These are phyloP conservation scores for Melanotus villosus DNA, from an alignment of 2,888 invertebrate genomes.

Conservation along the genomic window DNA sequence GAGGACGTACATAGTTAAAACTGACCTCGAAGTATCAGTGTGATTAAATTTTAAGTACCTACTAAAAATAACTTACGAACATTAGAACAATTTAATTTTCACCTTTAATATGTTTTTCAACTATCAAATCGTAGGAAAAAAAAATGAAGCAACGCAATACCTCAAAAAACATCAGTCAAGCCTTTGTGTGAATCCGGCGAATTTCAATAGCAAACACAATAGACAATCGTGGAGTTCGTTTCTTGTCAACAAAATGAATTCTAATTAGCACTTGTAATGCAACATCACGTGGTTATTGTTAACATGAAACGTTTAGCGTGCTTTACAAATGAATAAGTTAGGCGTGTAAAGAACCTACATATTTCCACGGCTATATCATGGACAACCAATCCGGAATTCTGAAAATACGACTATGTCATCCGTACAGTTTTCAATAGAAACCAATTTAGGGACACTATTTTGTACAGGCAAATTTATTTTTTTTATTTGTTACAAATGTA, in stretches of 20 bases:
- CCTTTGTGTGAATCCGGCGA: conserved; percentile 4
- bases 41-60: too few relatives aligned
- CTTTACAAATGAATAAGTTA: conserved; percentile 49
- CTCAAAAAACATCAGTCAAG: neutral
- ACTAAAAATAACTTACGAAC: too few relatives aligned
- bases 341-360: conserved; percentile 42
- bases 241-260: conserved; percentile 29
- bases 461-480: too few relatives aligned
- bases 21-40: neutral
- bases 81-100: too few relatives aligned
- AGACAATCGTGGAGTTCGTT: conserved; percentile 18
- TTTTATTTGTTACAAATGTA: too few relatives aligned
- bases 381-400: neutral
- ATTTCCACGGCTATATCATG: conserved; percentile 34
- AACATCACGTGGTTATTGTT: conserved; percentile 50
- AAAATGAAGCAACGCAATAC: too few relatives aligned
- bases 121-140: neutral
- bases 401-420: neutral
- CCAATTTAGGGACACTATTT: too few relatives aligned
- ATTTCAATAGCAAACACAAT: conserved; percentile 5
- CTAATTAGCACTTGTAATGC: conserved; percentile 50
- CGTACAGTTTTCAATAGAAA: too few relatives aligned
- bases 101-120: neutral
- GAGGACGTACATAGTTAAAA: too few relatives aligned
- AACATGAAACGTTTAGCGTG: conserved; percentile 53